Evolutionary conservation across 53 echinoderm and acorn worm genomes (phyloP).

Genomic region (Astropecten irregularis): DNA sequence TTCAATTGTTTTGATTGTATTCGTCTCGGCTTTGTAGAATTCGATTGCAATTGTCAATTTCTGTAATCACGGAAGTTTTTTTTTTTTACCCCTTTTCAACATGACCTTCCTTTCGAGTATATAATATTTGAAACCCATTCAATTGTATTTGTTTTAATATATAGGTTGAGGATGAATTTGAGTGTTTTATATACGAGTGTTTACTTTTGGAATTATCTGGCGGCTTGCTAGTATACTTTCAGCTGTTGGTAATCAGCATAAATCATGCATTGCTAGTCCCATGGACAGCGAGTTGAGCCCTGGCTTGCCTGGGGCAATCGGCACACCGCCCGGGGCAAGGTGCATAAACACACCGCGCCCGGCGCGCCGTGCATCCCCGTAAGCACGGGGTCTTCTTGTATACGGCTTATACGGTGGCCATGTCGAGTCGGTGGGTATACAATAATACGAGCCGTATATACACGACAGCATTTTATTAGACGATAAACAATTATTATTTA

Average conservation of each 20-base stretch:
- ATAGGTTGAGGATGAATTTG: slow-evolving; percentile 4
- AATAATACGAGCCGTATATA: too few relatives aligned
- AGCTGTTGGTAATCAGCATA: slow-evolving; percentile 55
- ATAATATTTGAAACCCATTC: not conserved
- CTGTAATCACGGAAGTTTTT: not conserved
- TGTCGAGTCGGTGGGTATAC: too few relatives aligned
- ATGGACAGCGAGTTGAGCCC: too few relatives aligned
- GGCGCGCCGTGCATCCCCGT: not conserved
- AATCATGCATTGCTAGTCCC: slow-evolving; percentile 30
- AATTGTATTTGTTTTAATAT: slow-evolving; percentile 36
- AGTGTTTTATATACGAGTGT: not conserved
- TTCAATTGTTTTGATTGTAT: too few relatives aligned
- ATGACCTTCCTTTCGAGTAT: not conserved
- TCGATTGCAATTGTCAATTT: not conserved
- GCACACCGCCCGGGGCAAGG: slow-evolving; percentile 6
- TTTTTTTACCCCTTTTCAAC: not conserved
- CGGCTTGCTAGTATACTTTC: slow-evolving; percentile 38
- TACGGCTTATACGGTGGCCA: too few relatives aligned
- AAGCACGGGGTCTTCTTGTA: too few relatives aligned
- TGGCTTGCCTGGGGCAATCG: not conserved
- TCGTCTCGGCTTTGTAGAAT: too few relatives aligned
- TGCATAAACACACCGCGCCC: slow-evolving; percentile 35
- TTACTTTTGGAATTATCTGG: slow-evolving; percentile 48
- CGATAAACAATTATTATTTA: too few relatives aligned
- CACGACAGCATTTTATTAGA: too few relatives aligned